Evolutionary conservation across 2,797 vertebrate genomes (phyloP), one percentile per base, ranked within the genome.

Genomic region (Carapus acus): DNA sequence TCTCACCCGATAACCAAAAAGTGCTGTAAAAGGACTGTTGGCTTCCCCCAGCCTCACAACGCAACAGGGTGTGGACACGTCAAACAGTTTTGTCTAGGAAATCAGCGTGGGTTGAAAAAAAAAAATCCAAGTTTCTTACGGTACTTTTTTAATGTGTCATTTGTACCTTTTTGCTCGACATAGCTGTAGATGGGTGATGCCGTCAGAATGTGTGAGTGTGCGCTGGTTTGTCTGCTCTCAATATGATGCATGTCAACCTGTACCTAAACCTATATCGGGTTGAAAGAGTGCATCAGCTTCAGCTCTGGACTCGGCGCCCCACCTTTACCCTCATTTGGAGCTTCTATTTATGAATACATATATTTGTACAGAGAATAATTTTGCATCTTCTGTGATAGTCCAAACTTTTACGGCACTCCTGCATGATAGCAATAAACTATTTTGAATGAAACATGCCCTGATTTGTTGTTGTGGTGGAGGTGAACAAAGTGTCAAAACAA

Each of bases 361-460:
- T 80, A 79, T 88, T 85, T 88, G 85, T 88, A 89, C 79, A 85
- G 72, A 83, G 55, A 77, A 75, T 77, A 62, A 73, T 90, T 88
- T 89, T 89, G 88, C 87, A 89, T 89, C 84, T 85, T 80, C 84
- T 88, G 87, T 88, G 79, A 82, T 82, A 79, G 82, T 87, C 69
- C 75, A 76, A 56, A 86, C 78, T 85, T 88, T 87, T 84, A 83
- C 84, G 85, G 85, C 87, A 87, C 83, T 88, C 80, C 78, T 90
- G 89, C 89, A 91, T 91, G 89, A 87, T 76, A 83, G 88, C 88
- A 91, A 91, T 91, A 91, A 91, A 90, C 73, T 72, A 84, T 90
- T 91, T 88, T 88, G 86, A 90, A 88, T 78, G 81, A 89, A 87
- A 58, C 1, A 16, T n/a, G 13, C 19, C 42, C 4, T 33, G 0